Evolutionary conservation across 1,140 invertebrate genomes (phyloP).

Genomic region (Agrilus planipennis): DNA sequence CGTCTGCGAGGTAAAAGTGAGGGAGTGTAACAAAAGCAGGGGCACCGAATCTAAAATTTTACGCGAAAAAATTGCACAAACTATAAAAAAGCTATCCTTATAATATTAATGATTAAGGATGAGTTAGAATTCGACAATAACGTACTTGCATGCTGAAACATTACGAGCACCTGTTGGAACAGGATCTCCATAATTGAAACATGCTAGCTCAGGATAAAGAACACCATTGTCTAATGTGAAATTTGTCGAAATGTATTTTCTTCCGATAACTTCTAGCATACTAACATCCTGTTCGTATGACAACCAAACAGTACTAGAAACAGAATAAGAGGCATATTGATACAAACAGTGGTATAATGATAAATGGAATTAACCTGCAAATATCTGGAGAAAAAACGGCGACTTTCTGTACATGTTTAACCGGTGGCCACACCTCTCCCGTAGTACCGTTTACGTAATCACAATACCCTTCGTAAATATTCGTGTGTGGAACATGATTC

Average conservation of each 20-base stretch:
- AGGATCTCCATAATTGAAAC: conserved; percentile 37
- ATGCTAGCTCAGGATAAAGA: conserved; percentile 43
- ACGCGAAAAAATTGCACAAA: neutral
- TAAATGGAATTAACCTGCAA: conserved; percentile 40
- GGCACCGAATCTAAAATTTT: conserved; percentile 44
- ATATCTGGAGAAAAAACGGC: conserved; percentile 57
- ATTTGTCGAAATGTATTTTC: conserved; percentile 45
- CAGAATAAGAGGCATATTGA: too few relatives aligned
- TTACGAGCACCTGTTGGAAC: conserved; percentile 48
- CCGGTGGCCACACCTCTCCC: conserved; percentile 66
- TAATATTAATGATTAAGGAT: neutral
- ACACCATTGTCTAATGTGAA: conserved; percentile 57
- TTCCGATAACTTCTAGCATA: conserved; percentile 42
- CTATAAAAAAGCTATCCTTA: neutral
- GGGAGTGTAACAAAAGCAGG: conserved; percentile 75
- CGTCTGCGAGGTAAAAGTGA: conserved; percentile 74
- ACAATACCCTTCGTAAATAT: conserved; percentile 47
- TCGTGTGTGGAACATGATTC: conserved; percentile 46
- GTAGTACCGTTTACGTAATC: conserved; percentile 53
- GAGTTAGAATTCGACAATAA: neutral
- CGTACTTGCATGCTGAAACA: conserved; percentile 47
- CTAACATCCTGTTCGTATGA: conserved; percentile 11
- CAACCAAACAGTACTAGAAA: conserved; percentile 1
- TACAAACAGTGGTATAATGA: too few relatives aligned
- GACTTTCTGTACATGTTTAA: conserved; percentile 40